A percentile compares a stretch with the other conserved stretches of the same genome.
These are phyloP conservation scores for Margaritifera margaritifera DNA, from an alignment of 2,888 invertebrate genomes.

Conservation along the genomic window DNA sequence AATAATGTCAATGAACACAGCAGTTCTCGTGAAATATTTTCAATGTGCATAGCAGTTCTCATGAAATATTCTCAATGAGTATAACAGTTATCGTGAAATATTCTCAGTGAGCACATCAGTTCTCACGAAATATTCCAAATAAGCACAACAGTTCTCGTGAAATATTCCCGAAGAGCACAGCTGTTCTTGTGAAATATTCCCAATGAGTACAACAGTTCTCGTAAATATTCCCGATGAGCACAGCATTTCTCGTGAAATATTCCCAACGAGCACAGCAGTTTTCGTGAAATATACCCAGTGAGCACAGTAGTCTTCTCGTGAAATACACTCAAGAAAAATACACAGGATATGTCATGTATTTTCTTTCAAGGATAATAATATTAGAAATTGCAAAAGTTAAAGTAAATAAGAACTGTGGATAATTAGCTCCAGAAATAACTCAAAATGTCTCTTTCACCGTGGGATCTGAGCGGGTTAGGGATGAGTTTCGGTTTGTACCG, in stretches of 20 bases:
- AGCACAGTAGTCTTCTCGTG: neutral
- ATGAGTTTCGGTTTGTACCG: constrained; percentile 69
- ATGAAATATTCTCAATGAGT: too few species aligned
- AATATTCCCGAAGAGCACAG: too few species aligned
- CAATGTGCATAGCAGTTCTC: too few species aligned
- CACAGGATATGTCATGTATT: neutral
- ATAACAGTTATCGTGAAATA: neutral
- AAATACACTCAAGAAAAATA: neutral
- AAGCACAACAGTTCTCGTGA: too few species aligned
- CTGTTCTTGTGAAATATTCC: too few species aligned
- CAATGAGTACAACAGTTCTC: too few species aligned
- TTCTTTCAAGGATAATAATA: neutral
- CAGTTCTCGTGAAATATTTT: too few species aligned
- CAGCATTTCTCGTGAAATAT: too few species aligned
- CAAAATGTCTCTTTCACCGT: constrained; percentile 62
- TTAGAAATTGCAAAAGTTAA: neutral
- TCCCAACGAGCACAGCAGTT: neutral
- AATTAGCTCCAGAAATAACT: neutral
- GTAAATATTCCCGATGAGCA: too few species aligned
- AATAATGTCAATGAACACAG: too few species aligned
- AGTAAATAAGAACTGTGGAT: neutral
- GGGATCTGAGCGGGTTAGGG: constrained; percentile 68
- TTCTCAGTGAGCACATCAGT: neutral
- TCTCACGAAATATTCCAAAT: neutral
- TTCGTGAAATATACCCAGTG: neutral